Base-by-base conservation (phyloP, 2,113 vertebrate genomes). In the Saimiri boliviensis region DNA sequence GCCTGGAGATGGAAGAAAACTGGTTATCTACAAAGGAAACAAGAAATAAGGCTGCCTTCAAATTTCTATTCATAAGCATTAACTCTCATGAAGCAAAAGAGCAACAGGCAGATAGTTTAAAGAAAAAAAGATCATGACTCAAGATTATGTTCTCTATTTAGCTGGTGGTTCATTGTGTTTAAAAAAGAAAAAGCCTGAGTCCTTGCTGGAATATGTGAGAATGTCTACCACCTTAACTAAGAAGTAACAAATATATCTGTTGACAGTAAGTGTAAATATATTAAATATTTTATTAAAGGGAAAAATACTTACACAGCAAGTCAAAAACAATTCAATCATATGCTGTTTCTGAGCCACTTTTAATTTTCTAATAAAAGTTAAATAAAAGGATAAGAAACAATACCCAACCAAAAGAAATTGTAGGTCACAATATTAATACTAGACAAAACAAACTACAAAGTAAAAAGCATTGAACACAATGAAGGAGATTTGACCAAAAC, bases 41-140 rank as follows among this genome's bases (percentile, higher is more conserved):
- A 71, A 77, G 19, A 81, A 86, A 42, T 21, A 79, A 79, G 47
- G 7, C 49, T 71, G 71, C 23, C 8, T 63, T 71, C 52, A 54
- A 94, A 54, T 84, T 79, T 89, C 71, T 88, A 47, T 11, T 94
- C 49, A 83, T 87, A 70, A 81, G 63, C 27, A 76, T 76, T 70
- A 87, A 20, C 9, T 80, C 71, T 74, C 21, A 19, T 16, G n/a
- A 84, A 47, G 10, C 47, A 45, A 94, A 91, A 91, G 14, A 82
- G 49, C 10, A 89, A 49, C 6, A 89, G n/a, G 27, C 8, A 45
- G 30, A 63, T 25, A 89, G 79, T 56, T 92, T 40, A 87, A 93
- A 66, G 37, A 54, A 47, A 54, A 93, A 84, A 56, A 66, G 45
- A 86, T 35, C 58, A 52, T 92, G 30, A 66, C 19, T 56, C 23